Percentiles rank a stretch among this genome's conserved stretches.
Evolutionary conservation across 2,797 vertebrate genomes (phyloP).

Genomic region (Mergus octosetaceus): DNA sequence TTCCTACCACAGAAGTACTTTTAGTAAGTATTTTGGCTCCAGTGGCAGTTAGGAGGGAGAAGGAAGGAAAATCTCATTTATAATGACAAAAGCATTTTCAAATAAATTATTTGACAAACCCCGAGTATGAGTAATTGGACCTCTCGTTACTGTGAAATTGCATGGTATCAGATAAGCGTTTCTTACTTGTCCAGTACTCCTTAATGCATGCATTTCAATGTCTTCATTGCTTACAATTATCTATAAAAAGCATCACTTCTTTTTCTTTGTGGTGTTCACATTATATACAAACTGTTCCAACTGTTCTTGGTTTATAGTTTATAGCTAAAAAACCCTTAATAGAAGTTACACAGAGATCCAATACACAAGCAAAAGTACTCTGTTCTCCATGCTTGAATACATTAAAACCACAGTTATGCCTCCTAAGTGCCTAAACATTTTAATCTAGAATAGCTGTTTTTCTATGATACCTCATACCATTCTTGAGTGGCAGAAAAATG

Average conservation of each 20-base stretch:
- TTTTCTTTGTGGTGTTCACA: neutral
- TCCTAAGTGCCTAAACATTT: constrained; percentile 5
- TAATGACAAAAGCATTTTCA: neutral
- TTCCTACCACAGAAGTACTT: neutral
- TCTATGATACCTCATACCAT: neutral
- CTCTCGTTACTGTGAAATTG: neutral
- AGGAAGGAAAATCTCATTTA: neutral
- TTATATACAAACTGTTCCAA: neutral
- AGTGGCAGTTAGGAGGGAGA: neutral
- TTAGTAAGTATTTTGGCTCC: neutral
- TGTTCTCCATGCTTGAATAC: neutral
- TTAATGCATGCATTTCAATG: neutral
- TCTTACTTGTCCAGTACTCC: neutral
- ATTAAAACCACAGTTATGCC: neutral
- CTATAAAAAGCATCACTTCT: neutral
- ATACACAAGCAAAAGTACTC: neutral
- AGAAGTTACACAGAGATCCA: neutral
- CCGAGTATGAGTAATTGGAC: neutral
- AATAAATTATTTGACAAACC: neutral
- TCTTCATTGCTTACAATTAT: neutral
- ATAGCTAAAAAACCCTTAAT: neutral
- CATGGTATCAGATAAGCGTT: neutral
- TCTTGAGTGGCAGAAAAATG: constrained; percentile 8
- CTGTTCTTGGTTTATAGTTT: neutral
- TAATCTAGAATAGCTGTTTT: neutral